Conservation (phyloP, 2,888 invertebrate genomes). For the Synanthedon formicaeformis region DNA sequence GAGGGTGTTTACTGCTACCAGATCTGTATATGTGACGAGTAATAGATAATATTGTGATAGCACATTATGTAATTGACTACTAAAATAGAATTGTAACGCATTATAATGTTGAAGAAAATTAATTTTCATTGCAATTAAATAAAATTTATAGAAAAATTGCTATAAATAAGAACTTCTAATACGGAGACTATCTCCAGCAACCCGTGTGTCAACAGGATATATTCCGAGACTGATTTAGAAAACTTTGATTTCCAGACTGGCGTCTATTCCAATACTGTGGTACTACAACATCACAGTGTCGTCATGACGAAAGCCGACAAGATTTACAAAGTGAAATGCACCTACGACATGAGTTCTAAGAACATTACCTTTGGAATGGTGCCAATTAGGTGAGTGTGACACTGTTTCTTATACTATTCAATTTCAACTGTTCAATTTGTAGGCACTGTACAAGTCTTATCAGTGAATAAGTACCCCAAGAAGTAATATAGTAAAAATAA, state of each 20-base stretch:
- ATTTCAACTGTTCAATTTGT: no score
- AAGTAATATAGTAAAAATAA: no score
- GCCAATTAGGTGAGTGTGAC: slow-evolving; percentile 82
- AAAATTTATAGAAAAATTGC: background rate
- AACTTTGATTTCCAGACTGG: slow-evolving; percentile 77
- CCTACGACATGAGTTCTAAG: slow-evolving; percentile 96
- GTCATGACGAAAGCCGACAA: slow-evolving; percentile 97
- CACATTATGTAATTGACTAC: no score
- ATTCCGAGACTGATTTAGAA: no score
- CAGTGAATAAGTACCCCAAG: no score
- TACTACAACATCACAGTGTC: slow-evolving; percentile 93
- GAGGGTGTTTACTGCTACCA: no score
- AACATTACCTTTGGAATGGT: slow-evolving; percentile 98
- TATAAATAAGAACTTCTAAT: no score
- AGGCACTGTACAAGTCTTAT: no score
- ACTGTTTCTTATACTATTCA: slow-evolving; percentile 1
- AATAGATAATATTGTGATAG: no score
- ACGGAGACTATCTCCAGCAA: background rate
- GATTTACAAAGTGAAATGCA: slow-evolving; percentile 96
- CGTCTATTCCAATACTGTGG: slow-evolving; percentile 93
- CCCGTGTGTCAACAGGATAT: background rate
- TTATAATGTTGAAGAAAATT: background rate
- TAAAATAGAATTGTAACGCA: no score
- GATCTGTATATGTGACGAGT: no score
- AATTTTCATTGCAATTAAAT: background rate